Percentiles rank a stretch among this genome's conserved stretches.
phyloP scores from a whole-genome alignment of 2,888 invertebrate species.

The Stenotaenia linearis region DNA sequence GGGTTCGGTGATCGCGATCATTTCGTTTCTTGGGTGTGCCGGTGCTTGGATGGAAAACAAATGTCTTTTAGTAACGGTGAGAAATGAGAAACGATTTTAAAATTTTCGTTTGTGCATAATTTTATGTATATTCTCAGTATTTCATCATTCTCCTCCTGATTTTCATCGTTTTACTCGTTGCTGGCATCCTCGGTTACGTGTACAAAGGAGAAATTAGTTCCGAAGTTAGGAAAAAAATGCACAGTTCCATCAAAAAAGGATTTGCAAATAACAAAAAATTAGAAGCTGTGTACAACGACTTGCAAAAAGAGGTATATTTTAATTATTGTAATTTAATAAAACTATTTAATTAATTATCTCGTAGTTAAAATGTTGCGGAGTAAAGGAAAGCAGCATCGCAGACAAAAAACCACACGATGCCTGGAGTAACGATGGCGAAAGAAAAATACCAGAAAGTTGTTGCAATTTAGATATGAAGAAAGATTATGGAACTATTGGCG shows the following conservation, averaged over 20 bases:
- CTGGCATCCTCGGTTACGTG: constrained; percentile 83
- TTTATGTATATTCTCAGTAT: constrained; percentile 59
- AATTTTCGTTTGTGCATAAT: too few species aligned
- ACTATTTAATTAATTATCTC: not conserved
- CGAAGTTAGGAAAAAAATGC: constrained; percentile 62
- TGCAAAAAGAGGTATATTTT: constrained; percentile 61
- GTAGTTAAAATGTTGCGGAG: constrained; percentile 35
- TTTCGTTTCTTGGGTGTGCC: constrained; percentile 85
- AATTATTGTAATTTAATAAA: not conserved
- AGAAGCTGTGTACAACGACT: constrained; percentile 79
- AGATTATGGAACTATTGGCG: not conserved
- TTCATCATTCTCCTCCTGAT: constrained; percentile 81
- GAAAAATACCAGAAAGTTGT: constrained; percentile 41
- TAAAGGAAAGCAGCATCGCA: too few species aligned
- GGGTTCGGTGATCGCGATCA: constrained; percentile 70
- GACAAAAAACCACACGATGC: not conserved
- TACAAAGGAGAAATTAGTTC: constrained; percentile 70
- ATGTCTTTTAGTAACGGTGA: constrained; percentile 84
- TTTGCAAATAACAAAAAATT: constrained; percentile 58
- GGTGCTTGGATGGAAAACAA: constrained; percentile 91
- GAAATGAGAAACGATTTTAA: too few species aligned
- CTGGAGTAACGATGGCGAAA: not conserved
- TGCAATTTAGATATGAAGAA: constrained; percentile 39
- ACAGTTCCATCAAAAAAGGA: constrained; percentile 66
- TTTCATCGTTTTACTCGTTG: constrained; percentile 82